These are phyloP conservation scores for Amiota mariae DNA, from an alignment of 2,888 invertebrate species.

Conservation along the genomic window DNA sequence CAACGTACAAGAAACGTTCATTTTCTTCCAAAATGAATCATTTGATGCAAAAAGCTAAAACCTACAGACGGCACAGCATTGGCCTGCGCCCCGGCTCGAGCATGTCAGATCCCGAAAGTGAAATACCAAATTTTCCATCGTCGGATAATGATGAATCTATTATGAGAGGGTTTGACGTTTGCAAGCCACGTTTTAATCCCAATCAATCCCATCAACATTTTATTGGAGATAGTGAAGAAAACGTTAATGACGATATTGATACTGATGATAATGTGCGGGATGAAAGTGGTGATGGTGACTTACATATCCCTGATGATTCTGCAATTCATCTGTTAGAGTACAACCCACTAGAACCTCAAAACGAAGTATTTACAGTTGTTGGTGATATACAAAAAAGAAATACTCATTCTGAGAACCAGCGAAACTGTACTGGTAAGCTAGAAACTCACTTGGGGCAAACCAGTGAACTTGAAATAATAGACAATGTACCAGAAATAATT, in stretches of 20 bases:
- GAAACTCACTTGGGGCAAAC: not conserved
- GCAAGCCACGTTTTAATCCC: not conserved
- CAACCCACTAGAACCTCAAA: not conserved
- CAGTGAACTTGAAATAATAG: not conserved
- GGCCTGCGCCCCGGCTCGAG: slow-evolving; percentile 76
- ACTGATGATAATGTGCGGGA: slow-evolving; percentile 6
- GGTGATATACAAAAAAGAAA: slow-evolving; percentile 45
- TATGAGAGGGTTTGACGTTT: slow-evolving; percentile 51
- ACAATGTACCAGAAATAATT: slow-evolving; percentile 31
- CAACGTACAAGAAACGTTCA: slow-evolving; percentile 79
- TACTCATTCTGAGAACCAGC: not conserved
- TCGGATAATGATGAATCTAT: slow-evolving; percentile 68
- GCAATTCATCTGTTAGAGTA: not conserved
- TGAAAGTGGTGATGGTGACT: not conserved
- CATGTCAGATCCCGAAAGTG: slow-evolving; percentile 83
- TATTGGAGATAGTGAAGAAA: not conserved
- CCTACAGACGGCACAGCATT: slow-evolving; percentile 73
- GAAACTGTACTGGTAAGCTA: not conserved
- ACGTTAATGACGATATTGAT: not conserved
- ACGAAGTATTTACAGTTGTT: slow-evolving; percentile 51
- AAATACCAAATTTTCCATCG: slow-evolving; percentile 74
- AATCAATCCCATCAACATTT: too few species aligned
- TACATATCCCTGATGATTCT: not conserved
- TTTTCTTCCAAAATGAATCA: slow-evolving; percentile 89
- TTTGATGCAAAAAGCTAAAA: slow-evolving; percentile 87